phyloP scores from a whole-genome alignment of 2,113 vertebrate species.

The Drymodes brunneopygia region DNA sequence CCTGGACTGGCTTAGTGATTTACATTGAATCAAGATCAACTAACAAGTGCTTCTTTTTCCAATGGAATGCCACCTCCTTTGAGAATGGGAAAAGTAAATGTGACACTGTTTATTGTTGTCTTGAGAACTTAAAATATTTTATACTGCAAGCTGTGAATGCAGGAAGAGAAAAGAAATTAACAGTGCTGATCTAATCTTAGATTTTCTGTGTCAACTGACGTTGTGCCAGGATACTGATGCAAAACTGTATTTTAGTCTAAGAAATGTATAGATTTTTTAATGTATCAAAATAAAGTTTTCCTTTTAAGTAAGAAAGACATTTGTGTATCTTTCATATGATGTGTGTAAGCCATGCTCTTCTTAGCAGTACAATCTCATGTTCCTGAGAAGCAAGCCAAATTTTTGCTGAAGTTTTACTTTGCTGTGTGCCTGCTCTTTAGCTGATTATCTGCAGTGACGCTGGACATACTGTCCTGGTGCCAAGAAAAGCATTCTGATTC shows the following conservation, averaged over 20 bases:
- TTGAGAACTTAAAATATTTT: slow-evolving; percentile 70
- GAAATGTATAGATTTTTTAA: slow-evolving; percentile 81
- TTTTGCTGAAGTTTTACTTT: not conserved
- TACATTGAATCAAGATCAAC: slow-evolving; percentile 64
- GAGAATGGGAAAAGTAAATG: slow-evolving; percentile 65
- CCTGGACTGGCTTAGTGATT: slow-evolving; percentile 65
- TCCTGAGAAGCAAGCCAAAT: not conserved
- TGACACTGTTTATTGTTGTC: slow-evolving; percentile 52
- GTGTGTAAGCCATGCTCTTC: not conserved
- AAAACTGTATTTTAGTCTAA: slow-evolving; percentile 84
- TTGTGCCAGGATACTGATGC: slow-evolving; percentile 80
- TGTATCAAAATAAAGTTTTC: slow-evolving; percentile 79
- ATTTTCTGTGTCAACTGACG: slow-evolving; percentile 75
- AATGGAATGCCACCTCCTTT: slow-evolving; percentile 70
- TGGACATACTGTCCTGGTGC: not conserved
- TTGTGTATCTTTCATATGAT: slow-evolving; percentile 12
- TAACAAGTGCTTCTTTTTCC: slow-evolving; percentile 67
- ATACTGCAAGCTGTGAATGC: slow-evolving; percentile 69
- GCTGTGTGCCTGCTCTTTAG: not conserved
- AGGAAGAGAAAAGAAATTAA: slow-evolving; percentile 61
- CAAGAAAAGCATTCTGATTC: not conserved
- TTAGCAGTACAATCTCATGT: not conserved
- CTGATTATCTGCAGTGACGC: not conserved
- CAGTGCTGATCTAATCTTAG: slow-evolving; percentile 75
- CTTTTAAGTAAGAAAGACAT: slow-evolving; percentile 66